Conservation (phyloP, 2,113 vertebrate species). For the Callorhinus ursinus region DNA sequence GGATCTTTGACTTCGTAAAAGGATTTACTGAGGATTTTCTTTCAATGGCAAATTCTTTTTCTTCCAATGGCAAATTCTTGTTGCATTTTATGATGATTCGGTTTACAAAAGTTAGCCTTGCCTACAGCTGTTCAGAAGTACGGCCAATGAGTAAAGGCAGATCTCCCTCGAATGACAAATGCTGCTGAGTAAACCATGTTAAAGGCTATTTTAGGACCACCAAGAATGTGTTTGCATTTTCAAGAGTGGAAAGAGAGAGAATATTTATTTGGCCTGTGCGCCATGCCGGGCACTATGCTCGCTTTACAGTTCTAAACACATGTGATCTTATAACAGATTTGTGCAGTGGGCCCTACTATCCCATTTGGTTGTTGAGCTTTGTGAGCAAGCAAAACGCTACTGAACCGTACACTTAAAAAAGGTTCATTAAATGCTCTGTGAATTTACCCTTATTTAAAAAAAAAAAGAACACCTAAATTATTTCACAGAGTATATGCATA, state of each 20-base stretch:
- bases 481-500: neutral
- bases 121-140: slow-evolving; percentile 62
- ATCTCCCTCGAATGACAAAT: slow-evolving; percentile 59
- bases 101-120: slow-evolving; percentile 57
- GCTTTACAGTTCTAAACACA: neutral
- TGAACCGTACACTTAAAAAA: neutral
- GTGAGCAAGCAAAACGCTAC: neutral
- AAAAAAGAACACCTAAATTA: neutral
- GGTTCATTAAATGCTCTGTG: neutral
- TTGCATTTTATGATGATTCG: slow-evolving; percentile 17
- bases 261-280: slow-evolving; percentile 36
- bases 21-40: slow-evolving; percentile 28
- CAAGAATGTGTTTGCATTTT: slow-evolving; percentile 65
- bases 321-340: neutral
- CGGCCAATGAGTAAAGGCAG: slow-evolving; percentile 46
- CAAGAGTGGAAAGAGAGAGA: slow-evolving; percentile 23
- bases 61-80: slow-evolving; percentile 42
- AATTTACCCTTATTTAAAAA: neutral
- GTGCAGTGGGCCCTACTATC: neutral
- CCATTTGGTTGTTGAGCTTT: neutral
- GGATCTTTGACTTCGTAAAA: slow-evolving; percentile 44
- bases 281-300: neutral
- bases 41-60: slow-evolving; percentile 43
- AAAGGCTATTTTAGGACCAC: slow-evolving; percentile 65
- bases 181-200: slow-evolving; percentile 57